phyloP scores from a whole-genome alignment of 2,888 invertebrate genomes.

The Danaus chrysippus region DNA sequence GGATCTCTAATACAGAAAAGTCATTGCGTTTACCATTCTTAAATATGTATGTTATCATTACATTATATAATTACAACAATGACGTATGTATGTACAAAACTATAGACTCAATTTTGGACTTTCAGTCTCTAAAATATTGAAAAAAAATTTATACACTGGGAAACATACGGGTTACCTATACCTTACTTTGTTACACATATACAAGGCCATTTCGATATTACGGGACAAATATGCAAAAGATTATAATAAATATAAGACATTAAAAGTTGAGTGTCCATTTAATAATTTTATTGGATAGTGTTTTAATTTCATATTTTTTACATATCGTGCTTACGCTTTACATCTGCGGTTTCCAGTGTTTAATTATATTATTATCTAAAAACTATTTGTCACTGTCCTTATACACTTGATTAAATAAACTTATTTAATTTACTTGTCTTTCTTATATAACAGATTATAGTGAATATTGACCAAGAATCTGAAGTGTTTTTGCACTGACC shows the following conservation, averaged over 20 bases:
- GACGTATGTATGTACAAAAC: conserved; percentile 73
- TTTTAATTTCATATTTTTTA: conserved; percentile 3
- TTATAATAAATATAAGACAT: neutral
- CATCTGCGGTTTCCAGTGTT: conserved; percentile 1
- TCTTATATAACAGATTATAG: no score
- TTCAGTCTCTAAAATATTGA: conserved; percentile 75
- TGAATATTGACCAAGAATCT: neutral
- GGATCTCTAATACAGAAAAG: conserved; percentile 71
- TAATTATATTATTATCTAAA: conserved; percentile 8
- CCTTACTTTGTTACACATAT: conserved; percentile 60
- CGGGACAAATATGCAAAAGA: conserved; percentile 14
- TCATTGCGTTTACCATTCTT: conserved; percentile 74
- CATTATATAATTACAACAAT: conserved; percentile 72
- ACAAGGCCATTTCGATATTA: conserved; percentile 60
- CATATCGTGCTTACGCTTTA: neutral
- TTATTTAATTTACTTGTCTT: neutral
- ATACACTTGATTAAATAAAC: conserved; percentile 4
- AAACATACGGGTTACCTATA: conserved; percentile 56
- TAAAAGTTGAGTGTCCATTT: neutral
- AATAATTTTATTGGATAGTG: neutral
- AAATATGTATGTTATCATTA: conserved; percentile 69
- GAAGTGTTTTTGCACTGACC: neutral
- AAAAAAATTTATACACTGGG: conserved; percentile 59
- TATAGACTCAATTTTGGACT: conserved; percentile 78
- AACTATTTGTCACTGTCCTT: conserved; percentile 3